A percentile compares a stretch with the other conserved stretches of the same genome.
Evolutionary conservation across 2,888 invertebrate species (phyloP).

Genomic region (Drosophila merina): DNA sequence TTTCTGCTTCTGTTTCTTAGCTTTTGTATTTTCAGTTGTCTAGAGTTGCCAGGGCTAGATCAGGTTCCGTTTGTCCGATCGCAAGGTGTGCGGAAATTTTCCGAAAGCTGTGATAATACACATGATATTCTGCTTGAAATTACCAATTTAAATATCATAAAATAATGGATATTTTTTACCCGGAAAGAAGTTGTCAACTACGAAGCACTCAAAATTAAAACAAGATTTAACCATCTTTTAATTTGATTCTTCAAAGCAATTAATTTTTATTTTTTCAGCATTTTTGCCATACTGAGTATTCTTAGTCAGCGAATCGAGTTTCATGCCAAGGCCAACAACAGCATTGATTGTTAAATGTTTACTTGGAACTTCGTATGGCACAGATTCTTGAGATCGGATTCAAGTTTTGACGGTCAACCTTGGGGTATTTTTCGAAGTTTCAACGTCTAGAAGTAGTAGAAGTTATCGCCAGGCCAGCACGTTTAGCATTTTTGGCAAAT

Average conservation of each 20-base stretch:
- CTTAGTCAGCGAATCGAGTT: constrained; percentile 32
- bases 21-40: constrained; percentile 4
- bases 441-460: too few relatives aligned
- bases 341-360: constrained; percentile 9
- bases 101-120: neutral
- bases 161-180: too few relatives aligned
- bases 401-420: constrained; percentile 22
- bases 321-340: constrained; percentile 54
- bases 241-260: too few relatives aligned
- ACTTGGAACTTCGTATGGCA: neutral
- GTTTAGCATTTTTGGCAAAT: constrained; percentile 13
- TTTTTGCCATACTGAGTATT: constrained; percentile 20
- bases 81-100: neutral
- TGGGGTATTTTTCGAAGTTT: constrained; percentile 10
- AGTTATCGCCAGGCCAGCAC: constrained; percentile 22
- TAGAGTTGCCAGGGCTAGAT: constrained; percentile 35
- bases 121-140: too few relatives aligned
- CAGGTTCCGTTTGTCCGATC: neutral
- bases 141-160: too few relatives aligned
- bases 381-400: constrained; percentile 61
- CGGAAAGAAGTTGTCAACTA: too few relatives aligned
- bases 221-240: too few relatives aligned
- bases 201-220: too few relatives aligned
- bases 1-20: neutral
- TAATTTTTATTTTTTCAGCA: constrained; percentile 12